Evolutionary conservation across 2,888 invertebrate genomes (phyloP), one percentile per base, ranked within the genome.

Genomic region (Nomada goodeniana): DNA sequence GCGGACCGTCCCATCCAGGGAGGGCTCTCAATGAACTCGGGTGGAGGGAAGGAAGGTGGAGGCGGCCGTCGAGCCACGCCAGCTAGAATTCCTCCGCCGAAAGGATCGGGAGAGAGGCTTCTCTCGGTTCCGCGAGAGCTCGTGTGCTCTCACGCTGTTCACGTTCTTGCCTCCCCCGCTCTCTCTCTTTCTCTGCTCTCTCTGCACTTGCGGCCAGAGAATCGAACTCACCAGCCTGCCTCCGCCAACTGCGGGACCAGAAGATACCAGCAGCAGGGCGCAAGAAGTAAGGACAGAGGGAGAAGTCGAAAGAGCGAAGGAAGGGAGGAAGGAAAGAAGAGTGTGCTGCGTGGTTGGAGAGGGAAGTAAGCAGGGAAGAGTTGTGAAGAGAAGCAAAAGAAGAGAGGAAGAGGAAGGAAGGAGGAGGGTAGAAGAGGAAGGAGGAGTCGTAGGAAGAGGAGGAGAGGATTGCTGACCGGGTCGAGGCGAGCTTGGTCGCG

Each of bases 1-100:
- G 91, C 88, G 90, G 89, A 89, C 88, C 91, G 91, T 93, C 92
- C 93, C 93, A 92, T 93, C 92, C 93, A 91, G 92, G 92, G 91
- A 92, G 92, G 92, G 90, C 92, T 91, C 91, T 92, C 91, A 91
- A 92, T 92, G 92, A 91, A 92, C 89, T 86, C 88, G 80, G 86
- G 81, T 84, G 85, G 82, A 90, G 87, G 86, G 88, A 88, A 89
- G 86, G 85, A 88, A 88, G 88, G 88, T 86, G 87, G 86, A 86
- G 87, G 89, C 86, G 88, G 83, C 82, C 73, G 82, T 73, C 85
- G 89, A 89, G 90, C 90, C 91, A 91, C 91, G 92, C 92, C 90
- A 91, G 90, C 91, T 91, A 91, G 91, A 91, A 92, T 92, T 92
- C 92, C 92, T 92, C 93, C 92, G 92, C 92, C 89, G 89, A 90